Base-by-base conservation (phyloP, 2,888 invertebrate genomes). In the Imbricaverruca yamaguchii region DNA sequence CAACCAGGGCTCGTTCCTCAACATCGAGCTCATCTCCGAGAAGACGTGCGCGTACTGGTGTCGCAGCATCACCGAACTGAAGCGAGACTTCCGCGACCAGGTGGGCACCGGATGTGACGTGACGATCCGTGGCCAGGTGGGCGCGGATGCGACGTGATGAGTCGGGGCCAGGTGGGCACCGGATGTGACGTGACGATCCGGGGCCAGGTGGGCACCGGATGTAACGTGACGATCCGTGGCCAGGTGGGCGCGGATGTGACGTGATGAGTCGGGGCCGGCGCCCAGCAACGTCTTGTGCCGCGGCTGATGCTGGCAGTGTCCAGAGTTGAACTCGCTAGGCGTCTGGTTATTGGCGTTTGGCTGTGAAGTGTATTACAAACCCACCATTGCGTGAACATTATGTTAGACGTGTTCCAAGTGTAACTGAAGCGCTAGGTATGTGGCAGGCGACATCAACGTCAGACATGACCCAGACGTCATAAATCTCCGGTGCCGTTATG, bases 21-120 rank as follows among this genome's bases (percentile, higher is more conserved):
- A 99, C 87, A 98, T 99, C 84, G 99, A 99, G 88, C 89, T 99
- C 23, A 98, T 99, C 86, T 98, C 98, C 0, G 99, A 99, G 89
- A 99, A 99, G 88, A 93, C 93, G 53, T 93, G 92, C 21, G 93
- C 91, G 21, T 99, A 98, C 87, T 99, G 99, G 99, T 92, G 94
- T 84, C 89, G 90, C 83, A 94, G 95, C 84, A 92, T 99, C 79
- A 89, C 87, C 0, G 98, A 99, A 86, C 88, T 99, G 59, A 98
- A 97, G 87, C 89, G 87, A 77, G 98, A 98, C 87, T 98, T 97
- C 86, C 98, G 98, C 0, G 90, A 90, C 18, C 95, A 96, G 89
- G 95, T 93, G 85, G 81, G 39, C 39, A 39, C 39, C 39, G 39
- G 39, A 1, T 39, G 39, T 39, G 39, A 39, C 39, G 39, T 39